Base-by-base conservation (phyloP, 2,113 vertebrate species). In the Bujurquina vittata region DNA sequence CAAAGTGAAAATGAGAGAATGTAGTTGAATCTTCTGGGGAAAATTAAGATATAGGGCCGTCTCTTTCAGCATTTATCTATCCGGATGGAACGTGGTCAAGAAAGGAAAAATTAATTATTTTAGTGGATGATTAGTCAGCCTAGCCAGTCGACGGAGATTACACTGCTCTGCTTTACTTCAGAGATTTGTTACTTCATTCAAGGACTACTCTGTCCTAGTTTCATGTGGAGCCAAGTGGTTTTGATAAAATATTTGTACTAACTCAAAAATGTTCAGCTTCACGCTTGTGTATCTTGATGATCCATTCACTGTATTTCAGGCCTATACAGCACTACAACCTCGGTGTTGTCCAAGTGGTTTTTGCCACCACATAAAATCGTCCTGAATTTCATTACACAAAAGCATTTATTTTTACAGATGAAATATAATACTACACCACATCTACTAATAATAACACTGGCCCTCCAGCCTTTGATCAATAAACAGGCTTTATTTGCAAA, bases 401-500 rank as follows among this genome's bases (percentile, higher is more conserved):
- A 2, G 4, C n/a, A 4, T 46, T n/a, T 56, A 56, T 33, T 56
- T n/a, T 54, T 82, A 37, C 26, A 14, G n/a, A 40, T 63, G 9
- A 62, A 60, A 75, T 77, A 60, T 43, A 61, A 23, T 11, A 15
- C 52, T 54, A 31, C 23, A n/a, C 46, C 54, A 7, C 29, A 31
- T 31, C 67, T 54, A 54, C 26, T 54, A 72, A 72, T 72, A 72
- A 23, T 12, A 69, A 69, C 43, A 52, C 43, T 52, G 43, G 12
- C 52, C 85, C 59, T n/a, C 83, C 63, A 77, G 59, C 62, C 60
- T 75, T 58, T 73, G n/a, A 80, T 81, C 87, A 73, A 79, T 83
- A 62, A 91, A 88, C 78, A 85, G 85, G 60, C 88, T 80, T 87
- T 12, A 79, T 79, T 82, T 49, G n/a, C 63, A 81, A 55, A 84